Evolutionary conservation across 2,113 vertebrate genomes (phyloP), one percentile per base, ranked within the genome.

Genomic region (Sinocyclocheilus anshuiensis): DNA sequence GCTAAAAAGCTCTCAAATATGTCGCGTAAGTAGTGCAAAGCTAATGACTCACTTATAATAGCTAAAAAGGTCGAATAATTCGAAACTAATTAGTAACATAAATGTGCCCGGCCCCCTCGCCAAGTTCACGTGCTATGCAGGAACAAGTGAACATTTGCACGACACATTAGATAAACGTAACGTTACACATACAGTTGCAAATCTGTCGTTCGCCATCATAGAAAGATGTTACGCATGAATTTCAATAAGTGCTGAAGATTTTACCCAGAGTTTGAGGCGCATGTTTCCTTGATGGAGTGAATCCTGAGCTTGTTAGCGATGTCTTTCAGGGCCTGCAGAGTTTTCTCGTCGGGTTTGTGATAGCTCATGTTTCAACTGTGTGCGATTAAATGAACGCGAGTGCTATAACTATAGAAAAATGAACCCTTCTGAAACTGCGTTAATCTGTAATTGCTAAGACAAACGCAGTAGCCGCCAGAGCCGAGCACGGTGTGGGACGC

Each of bases 261-360:
- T 93, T 89, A 98, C 97, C 95, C 93, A 0, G 93, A 96, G 87
- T 95, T 95, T 0, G 93, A 95, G 16, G 95, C 90, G 71, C 93
- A 96, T 4, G 94, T 95, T 2, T 95, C 93, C 45, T 92, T 95
- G 90, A 97, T 96, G 77, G 94, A 95, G 83, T 91, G 83, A 88
- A 97, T 95, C 88, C 96, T 89, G 12, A 98, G 94, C 86, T 95
- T 95, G 84, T 94, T 96, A 6, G 96, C 96, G 33, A 90, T 29
- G 83, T 96, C 96, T 50, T 90, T 95, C 36, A 97, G 93, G 24
- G 92, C 94, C 92, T 97, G 97, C 71, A 97, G 78, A 0, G 93
- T 95, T 63, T 94, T 93, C 26, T 94, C 92, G 3, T 96, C 94
- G 6, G 96, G 96, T 42, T 93, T 95, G 75, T 92, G 92, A 77